Evolutionary conservation across 2,888 invertebrate species (phyloP).

Genomic region (Choreutis nemorana): DNA sequence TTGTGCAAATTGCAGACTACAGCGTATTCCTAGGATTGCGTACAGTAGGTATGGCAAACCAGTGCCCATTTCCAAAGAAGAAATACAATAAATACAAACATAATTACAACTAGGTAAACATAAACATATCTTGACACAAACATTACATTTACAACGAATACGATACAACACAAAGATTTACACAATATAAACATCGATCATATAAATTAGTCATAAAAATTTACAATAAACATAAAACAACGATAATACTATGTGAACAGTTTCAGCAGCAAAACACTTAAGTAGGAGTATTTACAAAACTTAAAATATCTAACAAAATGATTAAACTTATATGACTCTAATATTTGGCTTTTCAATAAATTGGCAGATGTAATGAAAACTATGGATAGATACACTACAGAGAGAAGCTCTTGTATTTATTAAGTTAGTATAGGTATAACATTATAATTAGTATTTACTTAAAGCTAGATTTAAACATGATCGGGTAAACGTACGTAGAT

Average conservation of each 20-base stretch:
- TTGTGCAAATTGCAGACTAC: no score
- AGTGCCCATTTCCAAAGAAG: constrained; percentile 8
- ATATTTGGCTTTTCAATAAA: constrained; percentile 66
- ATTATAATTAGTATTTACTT: not conserved
- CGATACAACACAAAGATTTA: constrained; percentile 41
- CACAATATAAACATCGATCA: constrained; percentile 55
- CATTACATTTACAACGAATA: constrained; percentile 43
- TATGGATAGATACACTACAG: constrained; percentile 32
- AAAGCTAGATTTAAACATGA: not conserved
- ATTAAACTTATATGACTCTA: constrained; percentile 58
- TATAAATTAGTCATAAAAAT: constrained; percentile 33
- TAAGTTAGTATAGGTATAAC: not conserved
- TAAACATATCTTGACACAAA: constrained; percentile 30
- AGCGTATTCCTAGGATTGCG: no score
- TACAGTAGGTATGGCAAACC: constrained; percentile 11
- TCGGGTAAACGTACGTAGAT: constrained; percentile 11
- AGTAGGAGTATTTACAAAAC: constrained; percentile 54
- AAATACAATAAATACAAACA: constrained; percentile 5
- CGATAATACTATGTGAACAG: constrained; percentile 57
- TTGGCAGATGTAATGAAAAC: constrained; percentile 62
- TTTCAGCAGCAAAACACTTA: constrained; percentile 49
- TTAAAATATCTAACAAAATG: constrained; percentile 52
- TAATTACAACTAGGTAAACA: constrained; percentile 19
- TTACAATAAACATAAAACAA: constrained; percentile 57
- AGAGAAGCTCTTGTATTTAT: not conserved